These are phyloP conservation scores for Aethina tumida DNA, from an alignment of 1,140 invertebrate species.

Conservation along the genomic window DNA sequence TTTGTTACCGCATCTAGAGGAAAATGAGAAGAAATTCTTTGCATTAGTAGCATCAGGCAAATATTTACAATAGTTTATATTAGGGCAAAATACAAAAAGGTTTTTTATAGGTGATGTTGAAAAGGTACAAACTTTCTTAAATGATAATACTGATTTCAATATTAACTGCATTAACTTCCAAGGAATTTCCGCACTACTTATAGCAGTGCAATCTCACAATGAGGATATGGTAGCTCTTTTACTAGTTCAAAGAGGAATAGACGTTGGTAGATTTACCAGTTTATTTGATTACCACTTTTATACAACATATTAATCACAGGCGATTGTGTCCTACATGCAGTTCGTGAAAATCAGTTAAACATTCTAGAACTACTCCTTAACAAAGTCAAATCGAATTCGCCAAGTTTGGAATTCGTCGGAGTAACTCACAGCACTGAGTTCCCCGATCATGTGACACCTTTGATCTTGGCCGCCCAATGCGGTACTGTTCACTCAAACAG, in stretches of 20 bases:
- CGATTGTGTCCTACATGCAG: conserved; percentile 45
- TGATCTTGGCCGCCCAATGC: conserved; percentile 59
- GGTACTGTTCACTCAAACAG: conserved; percentile 56
- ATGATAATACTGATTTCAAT: conserved; percentile 36
- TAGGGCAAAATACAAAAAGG: not conserved
- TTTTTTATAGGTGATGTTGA: conserved; percentile 29
- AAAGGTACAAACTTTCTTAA: conserved; percentile 34
- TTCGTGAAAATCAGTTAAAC: conserved; percentile 39
- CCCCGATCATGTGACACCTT: conserved; percentile 58
- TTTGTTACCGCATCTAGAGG: conserved; percentile 36
- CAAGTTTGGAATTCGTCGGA: conserved; percentile 41
- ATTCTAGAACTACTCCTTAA: conserved; percentile 41
- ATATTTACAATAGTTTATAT: conserved; percentile 3
- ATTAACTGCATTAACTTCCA: conserved; percentile 43
- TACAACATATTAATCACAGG: too few relatives aligned
- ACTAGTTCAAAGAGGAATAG: conserved; percentile 38
- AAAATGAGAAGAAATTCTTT: conserved; percentile 40
- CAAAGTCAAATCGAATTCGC: conserved; percentile 35
- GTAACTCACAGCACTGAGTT: conserved; percentile 47
- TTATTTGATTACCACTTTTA: too few relatives aligned
- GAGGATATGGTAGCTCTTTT: conserved; percentile 44
- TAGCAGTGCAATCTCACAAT: conserved; percentile 42
- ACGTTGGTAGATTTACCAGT: too few relatives aligned
- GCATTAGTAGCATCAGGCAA: conserved; percentile 35
- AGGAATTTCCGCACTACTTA: conserved; percentile 44